These are phyloP conservation scores for Drosophila kikkawai DNA, from an alignment of 1,140 invertebrate species.

Conservation along the genomic window DNA sequence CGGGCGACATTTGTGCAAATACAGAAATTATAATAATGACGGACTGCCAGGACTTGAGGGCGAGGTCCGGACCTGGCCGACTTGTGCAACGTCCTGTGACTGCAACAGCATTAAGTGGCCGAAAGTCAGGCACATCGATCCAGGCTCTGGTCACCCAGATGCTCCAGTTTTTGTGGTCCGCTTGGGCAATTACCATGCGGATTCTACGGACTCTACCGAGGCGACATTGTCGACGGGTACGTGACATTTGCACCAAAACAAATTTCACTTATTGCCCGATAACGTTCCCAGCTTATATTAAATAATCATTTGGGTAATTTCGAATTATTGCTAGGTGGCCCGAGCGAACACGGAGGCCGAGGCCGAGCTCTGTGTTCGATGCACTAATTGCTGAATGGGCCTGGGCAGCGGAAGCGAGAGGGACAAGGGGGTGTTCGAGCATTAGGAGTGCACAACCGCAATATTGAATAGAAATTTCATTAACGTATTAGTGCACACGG, in stretches of 20 bases:
- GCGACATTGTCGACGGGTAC: slow-evolving; percentile 55
- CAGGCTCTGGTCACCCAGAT: slow-evolving; percentile 18
- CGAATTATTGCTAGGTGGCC: slow-evolving; percentile 43
- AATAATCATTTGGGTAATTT: slow-evolving; percentile 73
- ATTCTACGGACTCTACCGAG: slow-evolving; percentile 23
- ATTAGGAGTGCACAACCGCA: slow-evolving; percentile 55
- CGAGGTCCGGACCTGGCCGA: slow-evolving; percentile 41
- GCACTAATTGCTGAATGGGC: slow-evolving; percentile 47
- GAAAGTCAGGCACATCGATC: slow-evolving; percentile 77
- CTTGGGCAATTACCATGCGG: slow-evolving; percentile 61
- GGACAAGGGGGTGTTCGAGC: slow-evolving; percentile 14
- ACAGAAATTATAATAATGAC: slow-evolving; percentile 85
- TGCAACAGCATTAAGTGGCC: slow-evolving; percentile 76
- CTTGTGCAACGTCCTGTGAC: slow-evolving; percentile 61
- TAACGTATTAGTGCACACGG: slow-evolving; percentile 46
- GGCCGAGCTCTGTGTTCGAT: slow-evolving; percentile 16
- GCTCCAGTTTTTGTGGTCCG: slow-evolving; percentile 68
- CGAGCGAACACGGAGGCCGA: slow-evolving; percentile 4
- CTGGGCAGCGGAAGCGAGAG: not conserved
- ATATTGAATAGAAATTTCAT: slow-evolving; percentile 66
- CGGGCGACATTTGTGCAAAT: slow-evolving; percentile 80
- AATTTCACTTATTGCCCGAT: slow-evolving; percentile 51
- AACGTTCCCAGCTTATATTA: slow-evolving; percentile 52
- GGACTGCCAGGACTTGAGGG: slow-evolving; percentile 45
- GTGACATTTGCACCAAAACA: slow-evolving; percentile 68